Conservation (phyloP, 2,888 invertebrate genomes). For the Nemurella pictetii region DNA sequence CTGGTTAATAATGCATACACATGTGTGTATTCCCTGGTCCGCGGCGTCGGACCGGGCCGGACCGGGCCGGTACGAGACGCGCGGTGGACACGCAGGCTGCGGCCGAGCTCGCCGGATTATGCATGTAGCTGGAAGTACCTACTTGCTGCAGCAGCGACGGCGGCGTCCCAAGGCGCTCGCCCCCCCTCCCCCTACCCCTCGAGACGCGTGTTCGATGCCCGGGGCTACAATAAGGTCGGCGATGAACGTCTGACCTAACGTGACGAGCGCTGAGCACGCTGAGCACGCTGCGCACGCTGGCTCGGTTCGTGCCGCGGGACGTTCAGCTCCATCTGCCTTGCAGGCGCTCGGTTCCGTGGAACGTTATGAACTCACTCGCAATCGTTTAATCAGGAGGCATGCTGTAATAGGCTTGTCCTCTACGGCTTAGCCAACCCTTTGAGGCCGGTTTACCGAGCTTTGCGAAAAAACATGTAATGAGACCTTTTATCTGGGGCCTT, state of each 20-base stretch:
- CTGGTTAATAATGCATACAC: background rate
- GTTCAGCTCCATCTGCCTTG: background rate
- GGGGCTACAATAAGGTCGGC: background rate
- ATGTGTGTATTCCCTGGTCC: background rate
- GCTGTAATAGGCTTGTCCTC: background rate
- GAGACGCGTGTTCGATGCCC: too few relatives aligned
- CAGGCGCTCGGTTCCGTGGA: too few relatives aligned
- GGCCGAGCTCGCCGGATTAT: background rate
- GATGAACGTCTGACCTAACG: background rate
- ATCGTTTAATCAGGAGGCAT: background rate
- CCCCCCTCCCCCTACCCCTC: too few relatives aligned
- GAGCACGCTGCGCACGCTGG: background rate
- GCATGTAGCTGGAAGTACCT: background rate
- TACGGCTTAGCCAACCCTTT: background rate
- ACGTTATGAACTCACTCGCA: too few relatives aligned
- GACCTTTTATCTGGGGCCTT: background rate
- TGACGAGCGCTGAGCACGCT: background rate
- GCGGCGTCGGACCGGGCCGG: too few relatives aligned
- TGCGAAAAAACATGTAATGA: background rate
- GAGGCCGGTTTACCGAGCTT: background rate
- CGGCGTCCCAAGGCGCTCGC: too few relatives aligned
- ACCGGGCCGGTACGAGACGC: too few relatives aligned
- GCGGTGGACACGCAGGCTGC: too few relatives aligned
- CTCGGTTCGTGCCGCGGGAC: background rate
- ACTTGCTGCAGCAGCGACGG: background rate